Percentiles rank a stretch among this genome's conserved stretches.
Conservation (phyloP, 2,113 vertebrate species). For the Cottus gobio region DNA sequence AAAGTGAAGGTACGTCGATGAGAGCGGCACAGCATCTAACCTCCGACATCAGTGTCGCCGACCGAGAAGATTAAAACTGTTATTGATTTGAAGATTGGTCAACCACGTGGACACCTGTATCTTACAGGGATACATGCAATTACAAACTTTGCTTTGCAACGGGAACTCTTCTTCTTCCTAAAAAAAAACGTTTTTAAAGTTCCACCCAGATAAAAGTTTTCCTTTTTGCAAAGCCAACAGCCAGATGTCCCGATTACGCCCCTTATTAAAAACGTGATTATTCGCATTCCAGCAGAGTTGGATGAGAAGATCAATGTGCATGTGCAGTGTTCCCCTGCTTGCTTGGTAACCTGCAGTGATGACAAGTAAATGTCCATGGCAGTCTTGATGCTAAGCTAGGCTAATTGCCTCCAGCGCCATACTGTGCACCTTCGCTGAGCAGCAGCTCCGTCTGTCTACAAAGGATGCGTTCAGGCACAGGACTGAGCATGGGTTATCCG, state of each 20-base stretch:
- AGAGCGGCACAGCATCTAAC: constrained; percentile 7
- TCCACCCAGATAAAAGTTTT: constrained; percentile 4
- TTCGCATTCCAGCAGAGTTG: background rate
- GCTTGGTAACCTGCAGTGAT: background rate
- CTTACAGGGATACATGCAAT: constrained; percentile 8
- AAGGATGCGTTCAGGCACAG: background rate
- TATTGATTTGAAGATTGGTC: constrained; percentile 40
- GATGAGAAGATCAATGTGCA: constrained; percentile 2
- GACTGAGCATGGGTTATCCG: background rate
- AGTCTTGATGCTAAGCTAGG: constrained; percentile 1
- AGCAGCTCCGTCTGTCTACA: background rate
- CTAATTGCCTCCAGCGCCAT: background rate
- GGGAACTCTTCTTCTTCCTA: background rate
- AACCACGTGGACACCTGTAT: background rate
- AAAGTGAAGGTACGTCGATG: background rate
- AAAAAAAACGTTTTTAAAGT: background rate
- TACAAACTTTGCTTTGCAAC: background rate
- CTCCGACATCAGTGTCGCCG: background rate
- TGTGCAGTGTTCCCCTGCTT: background rate
- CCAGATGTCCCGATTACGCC: background rate
- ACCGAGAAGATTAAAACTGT: constrained; percentile 31
- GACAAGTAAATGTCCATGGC: background rate
- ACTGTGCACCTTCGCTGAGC: background rate
- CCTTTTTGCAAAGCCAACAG: background rate
- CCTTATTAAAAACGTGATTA: background rate